Evolutionary conservation across 2,113 vertebrate genomes (phyloP).

Genomic region (Motacilla alba): DNA sequence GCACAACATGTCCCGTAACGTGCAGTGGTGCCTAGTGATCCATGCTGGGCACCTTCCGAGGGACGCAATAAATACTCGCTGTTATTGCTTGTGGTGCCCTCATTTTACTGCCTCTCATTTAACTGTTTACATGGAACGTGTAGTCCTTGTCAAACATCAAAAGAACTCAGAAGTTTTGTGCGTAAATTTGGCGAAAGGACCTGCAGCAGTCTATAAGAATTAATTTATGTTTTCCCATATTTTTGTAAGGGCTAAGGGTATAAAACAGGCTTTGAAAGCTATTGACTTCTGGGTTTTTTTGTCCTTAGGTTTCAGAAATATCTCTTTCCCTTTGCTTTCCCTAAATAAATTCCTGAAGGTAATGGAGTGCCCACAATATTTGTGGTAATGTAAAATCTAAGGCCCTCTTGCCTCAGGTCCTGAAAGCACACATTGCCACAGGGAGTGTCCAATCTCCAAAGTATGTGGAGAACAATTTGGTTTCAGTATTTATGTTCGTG

Average conservation of each 20-base stretch:
- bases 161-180: background rate
- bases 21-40: background rate
- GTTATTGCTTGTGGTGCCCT: background rate
- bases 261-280: background rate
- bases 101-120: background rate
- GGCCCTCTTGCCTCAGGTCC: background rate
- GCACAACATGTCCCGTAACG: fast-evolving
- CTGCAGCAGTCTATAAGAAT: background rate
- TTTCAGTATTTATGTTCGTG: background rate
- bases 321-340: background rate
- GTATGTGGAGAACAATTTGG: background rate
- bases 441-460: background rate
- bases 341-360: background rate
- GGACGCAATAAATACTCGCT: background rate
- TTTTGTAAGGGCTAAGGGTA: background rate
- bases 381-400: background rate
- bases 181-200: background rate
- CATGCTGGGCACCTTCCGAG: background rate
- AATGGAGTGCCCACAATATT: background rate
- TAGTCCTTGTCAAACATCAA: background rate
- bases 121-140: background rate
- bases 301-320: background rate
- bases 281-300: background rate
- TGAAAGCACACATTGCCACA: background rate
- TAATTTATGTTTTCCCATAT: background rate